phyloP scores from a whole-genome alignment of 2,888 invertebrate genomes.

The Sceliomorpha sp. region DNA sequence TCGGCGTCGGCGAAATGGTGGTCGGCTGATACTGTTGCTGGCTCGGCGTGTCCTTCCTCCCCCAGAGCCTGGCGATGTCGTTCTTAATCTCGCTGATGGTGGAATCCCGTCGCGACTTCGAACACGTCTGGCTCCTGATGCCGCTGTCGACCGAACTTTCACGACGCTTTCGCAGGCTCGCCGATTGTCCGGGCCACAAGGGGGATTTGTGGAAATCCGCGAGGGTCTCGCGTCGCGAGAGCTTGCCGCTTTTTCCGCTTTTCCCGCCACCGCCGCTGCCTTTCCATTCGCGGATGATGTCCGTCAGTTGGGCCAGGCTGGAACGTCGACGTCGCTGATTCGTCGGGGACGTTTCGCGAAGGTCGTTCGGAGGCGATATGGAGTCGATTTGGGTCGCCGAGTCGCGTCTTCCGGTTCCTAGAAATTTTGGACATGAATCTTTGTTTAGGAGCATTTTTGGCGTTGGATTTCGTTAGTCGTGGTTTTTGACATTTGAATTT shows the following conservation, averaged over 20 bases:
- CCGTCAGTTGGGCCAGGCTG: slow-evolving; percentile 93
- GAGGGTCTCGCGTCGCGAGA: slow-evolving; percentile 91
- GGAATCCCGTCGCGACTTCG: slow-evolving; percentile 88
- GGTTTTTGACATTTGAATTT: slow-evolving; percentile 42
- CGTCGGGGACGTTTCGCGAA: slow-evolving; percentile 87
- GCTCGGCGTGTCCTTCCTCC: slow-evolving; percentile 66
- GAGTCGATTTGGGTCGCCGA: slow-evolving; percentile 95
- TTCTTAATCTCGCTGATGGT: slow-evolving; percentile 85
- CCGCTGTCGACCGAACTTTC: slow-evolving; percentile 94
- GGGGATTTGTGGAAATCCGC: slow-evolving; percentile 92
- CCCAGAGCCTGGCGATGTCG: slow-evolving; percentile 87
- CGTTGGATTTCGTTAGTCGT: too few species aligned
- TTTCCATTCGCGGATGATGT: slow-evolving; percentile 93
- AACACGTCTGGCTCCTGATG: slow-evolving; percentile 85
- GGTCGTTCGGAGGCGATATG: slow-evolving; percentile 89
- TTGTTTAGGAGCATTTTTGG: too few species aligned
- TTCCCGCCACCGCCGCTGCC: slow-evolving; percentile 82
- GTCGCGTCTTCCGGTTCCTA: slow-evolving; percentile 87
- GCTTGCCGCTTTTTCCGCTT: slow-evolving; percentile 77
- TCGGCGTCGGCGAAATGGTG: slow-evolving; percentile 74
- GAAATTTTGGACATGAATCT: too few species aligned
- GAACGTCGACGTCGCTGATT: slow-evolving; percentile 89
- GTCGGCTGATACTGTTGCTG: slow-evolving; percentile 73
- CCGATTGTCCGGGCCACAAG: slow-evolving; percentile 88
- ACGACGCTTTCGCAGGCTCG: slow-evolving; percentile 85